Base-by-base conservation (phyloP, 2,113 vertebrate species). In the Ameiurus melas region DNA sequence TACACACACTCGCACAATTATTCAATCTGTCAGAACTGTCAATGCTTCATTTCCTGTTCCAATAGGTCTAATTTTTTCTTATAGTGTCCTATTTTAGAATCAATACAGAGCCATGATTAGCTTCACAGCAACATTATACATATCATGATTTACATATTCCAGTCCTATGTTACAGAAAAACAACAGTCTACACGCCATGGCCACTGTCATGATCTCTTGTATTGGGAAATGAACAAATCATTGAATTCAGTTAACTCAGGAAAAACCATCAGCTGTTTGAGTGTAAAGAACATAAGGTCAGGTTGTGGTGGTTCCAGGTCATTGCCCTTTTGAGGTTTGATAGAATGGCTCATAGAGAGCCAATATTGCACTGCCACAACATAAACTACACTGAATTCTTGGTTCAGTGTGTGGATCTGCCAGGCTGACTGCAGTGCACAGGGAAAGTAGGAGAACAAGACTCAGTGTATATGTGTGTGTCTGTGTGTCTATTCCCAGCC, bases 241-340 rank as follows among this genome's bases (percentile, higher is more conserved):
- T 93, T 94, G 88, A 89, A 93, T 91, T 88, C 85, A 84, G 83
- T 86, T 89, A 89, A 87, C 88, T 85, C 87, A 86, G 78, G 64
- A 68, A 73, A 71, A 47, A 66, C 22, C 43, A 80, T 51, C 57
- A 87, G 88, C 85, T 58, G 79, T 83, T 87, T 89, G 58, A 33
- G 64, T 60, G 70, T 68, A 19, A 64, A 86, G 75, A 78, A 91
- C 75, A 75, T 73, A 87, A 88, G 86, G 71, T 88, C 84, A 85
- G 70, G 62, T 83, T 55, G 73, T 82, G 47, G 84, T 57, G 84
- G 43, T 58, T 66, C 20, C 80, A 73, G n/a, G 47, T 30, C 58
- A 86, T 51, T 80, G 27, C 16, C 22, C n/a, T 25, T 33, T 79
- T 84, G 55, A 88, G 51, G 1, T 79, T 84, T 75, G 70, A 70